phyloP scores from a whole-genome alignment of 2,113 vertebrate genomes.

The Pan paniscus region DNA sequence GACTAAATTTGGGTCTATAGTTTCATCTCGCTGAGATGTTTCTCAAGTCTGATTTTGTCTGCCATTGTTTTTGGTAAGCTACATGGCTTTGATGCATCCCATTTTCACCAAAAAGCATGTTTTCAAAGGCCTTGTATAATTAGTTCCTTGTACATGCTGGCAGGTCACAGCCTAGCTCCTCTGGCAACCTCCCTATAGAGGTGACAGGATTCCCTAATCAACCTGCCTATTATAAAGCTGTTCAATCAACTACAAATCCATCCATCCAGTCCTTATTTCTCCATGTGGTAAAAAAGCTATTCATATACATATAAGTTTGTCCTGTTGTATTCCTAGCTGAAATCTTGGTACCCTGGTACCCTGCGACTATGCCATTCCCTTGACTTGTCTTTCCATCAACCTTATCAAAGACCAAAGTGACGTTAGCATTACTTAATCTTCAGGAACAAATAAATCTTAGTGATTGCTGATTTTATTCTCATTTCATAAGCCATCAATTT shows the following conservation, averaged over 20 bases:
- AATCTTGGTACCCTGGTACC: background rate
- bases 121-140: background rate
- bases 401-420: conserved; percentile 13
- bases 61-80: background rate
- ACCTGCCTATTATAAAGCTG: background rate
- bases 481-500: background rate
- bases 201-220: background rate
- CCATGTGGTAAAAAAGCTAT: background rate
- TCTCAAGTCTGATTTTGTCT: background rate
- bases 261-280: background rate
- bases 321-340: background rate
- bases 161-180: background rate
- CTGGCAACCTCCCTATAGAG: background rate
- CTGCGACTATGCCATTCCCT: background rate
- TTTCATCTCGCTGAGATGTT: background rate
- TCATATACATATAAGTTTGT: background rate
- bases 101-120: background rate
- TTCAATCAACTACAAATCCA: background rate
- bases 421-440: background rate
- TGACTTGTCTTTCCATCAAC: background rate
- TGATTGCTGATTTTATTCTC: background rate
- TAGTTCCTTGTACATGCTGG: background rate
- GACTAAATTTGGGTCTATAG: background rate
- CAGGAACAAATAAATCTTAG: conserved; percentile 23
- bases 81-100: background rate